A percentile compares a stretch with the other conserved stretches of the same genome.
Conservation (phyloP, 2,888 invertebrate genomes). For the Drosophila subsilvestris region DNA sequence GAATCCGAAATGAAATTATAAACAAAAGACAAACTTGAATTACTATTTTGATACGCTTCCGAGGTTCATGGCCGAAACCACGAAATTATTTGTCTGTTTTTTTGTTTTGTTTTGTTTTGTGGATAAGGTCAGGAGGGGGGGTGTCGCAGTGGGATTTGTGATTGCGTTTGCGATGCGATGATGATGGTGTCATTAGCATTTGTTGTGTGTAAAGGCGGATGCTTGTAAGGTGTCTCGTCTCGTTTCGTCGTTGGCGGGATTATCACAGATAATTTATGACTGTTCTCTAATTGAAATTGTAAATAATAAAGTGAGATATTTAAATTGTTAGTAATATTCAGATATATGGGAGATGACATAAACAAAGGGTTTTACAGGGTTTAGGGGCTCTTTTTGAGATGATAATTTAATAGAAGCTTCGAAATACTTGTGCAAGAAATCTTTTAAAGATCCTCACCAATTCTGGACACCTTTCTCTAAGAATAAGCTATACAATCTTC, state of each 20-base stretch:
- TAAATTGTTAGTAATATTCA: neutral
- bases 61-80: slow-evolving; percentile 62
- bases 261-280: slow-evolving; percentile 36
- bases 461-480: too few relatives aligned
- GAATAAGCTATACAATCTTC: too few relatives aligned
- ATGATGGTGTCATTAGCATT: slow-evolving; percentile 60
- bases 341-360: slow-evolving; percentile 1
- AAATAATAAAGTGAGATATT: slow-evolving; percentile 28
- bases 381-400: too few relatives aligned
- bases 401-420: too few relatives aligned
- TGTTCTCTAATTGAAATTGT: slow-evolving; percentile 42
- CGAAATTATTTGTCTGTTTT: slow-evolving; percentile 26
- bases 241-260: slow-evolving; percentile 16
- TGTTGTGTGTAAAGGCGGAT: slow-evolving; percentile 59
- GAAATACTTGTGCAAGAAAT: too few relatives aligned
- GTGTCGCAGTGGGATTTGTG: neutral
- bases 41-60: slow-evolving; percentile 43
- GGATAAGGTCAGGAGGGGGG: neutral
- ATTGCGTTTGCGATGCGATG: neutral
- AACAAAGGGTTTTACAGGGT: neutral
- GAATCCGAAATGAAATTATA: slow-evolving; percentile 47
- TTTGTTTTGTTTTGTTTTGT: slow-evolving; percentile 2
- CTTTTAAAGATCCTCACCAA: too few relatives aligned
- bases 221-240: slow-evolving; percentile 46
- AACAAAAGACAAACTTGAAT: slow-evolving; percentile 48